phyloP scores from a whole-genome alignment of 2,113 vertebrate species.

The Kryptolebias marmoratus region DNA sequence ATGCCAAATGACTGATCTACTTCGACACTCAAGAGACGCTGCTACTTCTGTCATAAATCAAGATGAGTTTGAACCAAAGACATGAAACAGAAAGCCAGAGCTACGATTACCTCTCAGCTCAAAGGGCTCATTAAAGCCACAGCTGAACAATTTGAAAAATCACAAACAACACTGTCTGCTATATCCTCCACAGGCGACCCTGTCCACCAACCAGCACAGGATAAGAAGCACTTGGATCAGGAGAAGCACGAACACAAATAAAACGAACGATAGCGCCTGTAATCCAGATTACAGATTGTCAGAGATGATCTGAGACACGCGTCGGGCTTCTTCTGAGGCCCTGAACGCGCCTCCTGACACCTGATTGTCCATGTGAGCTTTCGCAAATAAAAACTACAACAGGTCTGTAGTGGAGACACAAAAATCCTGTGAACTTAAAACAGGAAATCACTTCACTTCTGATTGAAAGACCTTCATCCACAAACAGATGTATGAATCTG shows the following conservation, averaged over 20 bases:
- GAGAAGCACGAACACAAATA: constrained; percentile 57
- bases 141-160: constrained; percentile 43
- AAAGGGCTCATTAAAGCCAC: constrained; percentile 42
- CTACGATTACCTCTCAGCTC: constrained; percentile 26
- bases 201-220: constrained; percentile 25
- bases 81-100: constrained; percentile 15
- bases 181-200: constrained; percentile 19
- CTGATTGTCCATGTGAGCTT: constrained; percentile 59
- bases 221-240: constrained; percentile 75
- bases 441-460: constrained; percentile 38
- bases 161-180: constrained; percentile 41
- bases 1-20: constrained; percentile 52
- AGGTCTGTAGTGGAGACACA: constrained; percentile 17
- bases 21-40: constrained; percentile 36
- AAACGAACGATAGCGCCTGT: constrained; percentile 41
- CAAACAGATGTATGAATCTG: constrained; percentile 42
- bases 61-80: constrained; percentile 19
- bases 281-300: constrained; percentile 42
- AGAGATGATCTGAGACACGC: constrained; percentile 37
- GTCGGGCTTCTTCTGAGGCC: constrained; percentile 23
- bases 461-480: constrained; percentile 38
- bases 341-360: constrained; percentile 34
- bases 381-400: constrained; percentile 10
- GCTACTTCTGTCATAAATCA: constrained; percentile 19
- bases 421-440: constrained; percentile 13